Evolutionary conservation across 2,113 vertebrate species (phyloP).

Genomic region (Lathamus discolor): DNA sequence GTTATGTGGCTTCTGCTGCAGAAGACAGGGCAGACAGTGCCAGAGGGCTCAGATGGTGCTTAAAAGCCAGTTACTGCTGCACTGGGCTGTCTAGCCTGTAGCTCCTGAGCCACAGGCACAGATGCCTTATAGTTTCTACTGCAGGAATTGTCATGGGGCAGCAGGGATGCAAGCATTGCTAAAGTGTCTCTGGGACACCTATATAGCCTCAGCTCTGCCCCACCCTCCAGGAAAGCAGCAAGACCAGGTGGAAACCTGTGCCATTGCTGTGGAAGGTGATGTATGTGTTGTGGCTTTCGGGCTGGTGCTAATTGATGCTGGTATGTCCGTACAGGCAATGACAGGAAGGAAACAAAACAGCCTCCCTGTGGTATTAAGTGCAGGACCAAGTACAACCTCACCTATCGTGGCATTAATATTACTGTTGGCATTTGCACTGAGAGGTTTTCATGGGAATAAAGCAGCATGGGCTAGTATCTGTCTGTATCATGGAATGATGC

Average conservation of each 20-base stretch:
- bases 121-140: not conserved
- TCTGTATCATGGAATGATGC: not conserved
- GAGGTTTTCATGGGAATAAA: not conserved
- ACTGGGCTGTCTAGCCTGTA: not conserved
- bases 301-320: fast-evolving
- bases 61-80: not conserved
- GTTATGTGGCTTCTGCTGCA: not conserved
- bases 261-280: not conserved
- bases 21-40: not conserved
- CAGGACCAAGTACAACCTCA: not conserved
- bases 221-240: not conserved
- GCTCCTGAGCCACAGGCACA: fast-evolving
- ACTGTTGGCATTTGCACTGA: fast-evolving
- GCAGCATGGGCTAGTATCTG: not conserved
- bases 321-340: not conserved
- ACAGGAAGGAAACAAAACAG: not conserved
- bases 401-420: not conserved
- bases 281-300: not conserved
- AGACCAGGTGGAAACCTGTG: not conserved
- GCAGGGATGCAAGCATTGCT: not conserved
- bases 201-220: not conserved
- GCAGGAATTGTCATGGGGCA: not conserved
- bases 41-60: not conserved
- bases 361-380: not conserved
- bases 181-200: not conserved